Conservation (phyloP, 2,888 invertebrate genomes). For the Strigamia crassipes region DNA sequence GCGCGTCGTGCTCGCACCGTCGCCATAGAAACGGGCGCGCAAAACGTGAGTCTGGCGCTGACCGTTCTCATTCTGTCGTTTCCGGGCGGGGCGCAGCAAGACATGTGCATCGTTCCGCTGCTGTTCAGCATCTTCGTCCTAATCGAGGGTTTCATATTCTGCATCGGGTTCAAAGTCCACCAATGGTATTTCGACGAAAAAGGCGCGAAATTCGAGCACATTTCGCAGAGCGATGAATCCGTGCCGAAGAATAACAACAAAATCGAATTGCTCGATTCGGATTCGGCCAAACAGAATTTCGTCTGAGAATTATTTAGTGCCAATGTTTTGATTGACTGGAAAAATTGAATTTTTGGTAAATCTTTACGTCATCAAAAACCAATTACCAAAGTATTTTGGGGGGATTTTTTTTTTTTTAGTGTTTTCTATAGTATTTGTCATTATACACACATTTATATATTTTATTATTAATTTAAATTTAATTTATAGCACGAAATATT, state of each 20-base stretch:
- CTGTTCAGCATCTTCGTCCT: slow-evolving; percentile 50
- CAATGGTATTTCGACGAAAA: neutral
- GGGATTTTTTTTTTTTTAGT: too few species aligned
- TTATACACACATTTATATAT: too few species aligned
- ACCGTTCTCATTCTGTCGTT: slow-evolving; percentile 55
- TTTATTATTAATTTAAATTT: too few species aligned
- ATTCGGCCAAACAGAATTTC: neutral
- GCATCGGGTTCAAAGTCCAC: slow-evolving; percentile 45
- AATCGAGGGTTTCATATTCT: slow-evolving; percentile 47
- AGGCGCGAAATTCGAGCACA: neutral
- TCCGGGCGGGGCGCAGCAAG: slow-evolving; percentile 50
- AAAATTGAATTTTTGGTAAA: too few species aligned
- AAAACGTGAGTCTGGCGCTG: slow-evolving; percentile 56
- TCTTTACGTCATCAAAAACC: too few species aligned
- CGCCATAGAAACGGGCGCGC: slow-evolving; percentile 56
- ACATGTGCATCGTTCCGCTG: slow-evolving; percentile 49
- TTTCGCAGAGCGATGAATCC: slow-evolving; percentile 27
- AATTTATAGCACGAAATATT: too few species aligned
- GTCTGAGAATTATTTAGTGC: neutral
- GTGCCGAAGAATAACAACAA: slow-evolving; percentile 46
- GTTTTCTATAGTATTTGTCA: too few species aligned
- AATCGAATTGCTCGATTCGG: neutral
- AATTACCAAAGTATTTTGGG: too few species aligned
- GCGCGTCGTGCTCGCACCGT: slow-evolving; percentile 53
- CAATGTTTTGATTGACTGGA: too few species aligned